Evolutionary conservation across 2,797 vertebrate genomes (phyloP), one percentile per base, ranked within the genome.

Genomic region (Garrulus glandarius): DNA sequence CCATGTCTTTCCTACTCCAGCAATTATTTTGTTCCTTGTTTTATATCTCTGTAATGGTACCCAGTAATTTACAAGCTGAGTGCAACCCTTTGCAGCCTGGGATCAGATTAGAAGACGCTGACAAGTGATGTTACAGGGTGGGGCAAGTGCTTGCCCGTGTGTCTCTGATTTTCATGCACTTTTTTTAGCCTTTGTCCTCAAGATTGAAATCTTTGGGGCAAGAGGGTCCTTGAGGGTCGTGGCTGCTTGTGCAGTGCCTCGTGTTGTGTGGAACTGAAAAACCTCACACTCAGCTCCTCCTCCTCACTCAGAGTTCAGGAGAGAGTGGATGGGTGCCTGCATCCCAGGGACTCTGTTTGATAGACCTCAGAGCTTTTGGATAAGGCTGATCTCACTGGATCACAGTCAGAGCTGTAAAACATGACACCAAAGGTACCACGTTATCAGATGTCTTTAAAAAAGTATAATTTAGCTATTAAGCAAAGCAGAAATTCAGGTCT

Each of bases 61-160:
- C 46, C 53, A 39, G 87, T 93, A 89, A 92, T 87, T 96, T 80
- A 37, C 9, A 16, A 37, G 63, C 67, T 70, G 86, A 93, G 77
- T 91, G 78, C 81, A 81, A 26, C 59, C 29, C n/a, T 95, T 72
- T 84, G 88, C 91, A 92, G 89, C 56, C 68, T 41, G 60, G 56
- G 43, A 94, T 96, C 87, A 90, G 95, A 91, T 95, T 89, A 92
- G 84, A 78, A 78, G 91, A 53, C 1, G 94, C 93, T 93, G 89
- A 91, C 69, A 55, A 64, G 75, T 7, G 72, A 57, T 89, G 68
- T 52, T 93, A 74, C 69, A 50, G 41, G 82, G 57, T 44, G 57
- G 57, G 34, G 57, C 65, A 53, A 86, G 60, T 47, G 72, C n/a
- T 92, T 72, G 46, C 30, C 76, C n/a, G 1, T n/a, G 4, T 49